Evolutionary conservation across 1,140 invertebrate species (phyloP).

Genomic region (Drosophila sulfurigaster): DNA sequence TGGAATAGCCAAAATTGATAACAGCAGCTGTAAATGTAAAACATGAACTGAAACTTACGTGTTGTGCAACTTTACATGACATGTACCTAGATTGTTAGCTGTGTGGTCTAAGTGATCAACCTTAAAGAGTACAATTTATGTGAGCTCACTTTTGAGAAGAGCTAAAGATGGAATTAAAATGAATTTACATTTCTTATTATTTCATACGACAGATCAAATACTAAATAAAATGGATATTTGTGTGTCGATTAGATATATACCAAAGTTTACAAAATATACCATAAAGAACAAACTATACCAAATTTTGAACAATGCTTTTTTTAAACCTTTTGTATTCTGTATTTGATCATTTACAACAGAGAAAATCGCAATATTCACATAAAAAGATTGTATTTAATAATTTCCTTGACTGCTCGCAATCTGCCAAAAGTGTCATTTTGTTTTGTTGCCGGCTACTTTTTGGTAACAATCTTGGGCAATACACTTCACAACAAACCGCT

Average conservation of each 20-base stretch:
- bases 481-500: conserved; percentile 44
- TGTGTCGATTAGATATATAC: too few relatives aligned
- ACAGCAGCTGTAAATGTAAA: conserved; percentile 48
- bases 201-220: too few relatives aligned
- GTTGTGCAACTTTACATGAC: conserved; percentile 64
- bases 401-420: conserved; percentile 1
- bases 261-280: too few relatives aligned
- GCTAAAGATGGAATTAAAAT: neutral
- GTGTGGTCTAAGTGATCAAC: conserved; percentile 61
- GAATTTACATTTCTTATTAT: too few relatives aligned
- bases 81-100: conserved; percentile 7
- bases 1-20: conserved; percentile 56
- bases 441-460: conserved; percentile 56
- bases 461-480: conserved; percentile 62
- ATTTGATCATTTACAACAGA: too few relatives aligned
- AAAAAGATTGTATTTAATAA: neutral
- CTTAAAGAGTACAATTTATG: too few relatives aligned
- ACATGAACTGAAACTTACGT: conserved; percentile 65
- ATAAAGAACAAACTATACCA: too few relatives aligned
- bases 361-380: too few relatives aligned
- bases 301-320: too few relatives aligned
- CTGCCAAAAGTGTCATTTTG: conserved; percentile 68
- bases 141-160: too few relatives aligned
- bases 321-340: too few relatives aligned
- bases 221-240: too few relatives aligned